Base-by-base conservation (phyloP, 2,113 vertebrate species). In the Scomber japonicus region DNA sequence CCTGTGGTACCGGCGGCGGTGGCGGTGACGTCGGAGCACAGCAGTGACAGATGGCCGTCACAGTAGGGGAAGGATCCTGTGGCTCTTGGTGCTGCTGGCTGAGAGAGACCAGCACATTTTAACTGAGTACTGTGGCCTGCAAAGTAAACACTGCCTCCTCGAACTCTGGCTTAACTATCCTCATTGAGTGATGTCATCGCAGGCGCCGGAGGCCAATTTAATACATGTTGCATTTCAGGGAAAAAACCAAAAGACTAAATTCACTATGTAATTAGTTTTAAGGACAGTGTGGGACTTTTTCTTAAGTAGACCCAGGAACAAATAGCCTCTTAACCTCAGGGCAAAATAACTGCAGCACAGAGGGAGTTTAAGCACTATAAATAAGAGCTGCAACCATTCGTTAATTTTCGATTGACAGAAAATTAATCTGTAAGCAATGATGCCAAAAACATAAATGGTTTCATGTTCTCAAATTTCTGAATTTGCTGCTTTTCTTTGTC, bases 11-110 rank as follows among this genome's bases (percentile, higher is more conserved):
- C 59, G 0, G 72, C 78, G 0, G 21, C 21, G 21, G 21, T 21
- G 0, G 63, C 60, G 10, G 59, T 63, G 1, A 11, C 71, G 1
- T 73, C 89, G 0, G 88, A 93, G 64, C 89, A 86, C 65, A 88
- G 82, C 77, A 83, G 88, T 40, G 92, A 92, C 44, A 53, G 89
- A 0, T 94, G 93, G 93, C 51, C 48, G 5, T 81, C 86, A 2
- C 81, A 88, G 69, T 92, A 87, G 69, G 24, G 4, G 24, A 17
- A 2, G 3, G 15, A 19, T 15, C 13, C 16, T 16, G 3, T 56
- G 67, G 75, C 70, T 46, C 55, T 65, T 48, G 16, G 27, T 45
- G 50, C 27, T 46, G 67, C 17, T 53, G 45, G 19, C 11, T 16
- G 24, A 40, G 51, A n/a, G 51, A 17, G 8, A 64, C 53, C 35